Percentiles rank a stretch among this genome's conserved stretches.
Evolutionary conservation across 2,888 invertebrate species (phyloP).

Genomic region (Spilarctia lutea): DNA sequence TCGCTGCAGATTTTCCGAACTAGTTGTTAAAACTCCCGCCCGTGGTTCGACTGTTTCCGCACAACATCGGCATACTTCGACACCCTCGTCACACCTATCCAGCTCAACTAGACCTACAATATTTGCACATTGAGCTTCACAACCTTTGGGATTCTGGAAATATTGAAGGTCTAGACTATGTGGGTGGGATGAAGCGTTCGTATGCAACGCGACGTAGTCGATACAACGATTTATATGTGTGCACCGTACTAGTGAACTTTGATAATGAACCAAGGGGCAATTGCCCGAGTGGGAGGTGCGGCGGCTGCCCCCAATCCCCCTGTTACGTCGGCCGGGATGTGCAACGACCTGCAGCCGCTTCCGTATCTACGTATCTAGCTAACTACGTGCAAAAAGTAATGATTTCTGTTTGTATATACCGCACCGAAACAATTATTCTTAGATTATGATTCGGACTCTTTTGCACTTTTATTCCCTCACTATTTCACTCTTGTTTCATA

Average conservation of each 20-base stretch:
- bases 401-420: slow-evolving; percentile 27
- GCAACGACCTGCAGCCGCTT: slow-evolving; percentile 75
- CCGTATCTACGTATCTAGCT: slow-evolving; percentile 48
- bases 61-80: slow-evolving; percentile 68
- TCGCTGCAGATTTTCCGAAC: slow-evolving; percentile 78
- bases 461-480: slow-evolving; percentile 16
- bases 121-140: slow-evolving; percentile 33
- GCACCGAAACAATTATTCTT: slow-evolving; percentile 27
- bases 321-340: slow-evolving; percentile 66
- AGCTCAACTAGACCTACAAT: slow-evolving; percentile 62
- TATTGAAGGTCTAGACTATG: slow-evolving; percentile 57
- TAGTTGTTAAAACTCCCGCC: slow-evolving; percentile 76
- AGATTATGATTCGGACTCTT: slow-evolving; percentile 11
- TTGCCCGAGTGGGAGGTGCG: slow-evolving; percentile 66
- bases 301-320: slow-evolving; percentile 57
- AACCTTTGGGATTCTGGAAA: slow-evolving; percentile 38
- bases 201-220: slow-evolving; percentile 57
- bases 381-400: slow-evolving; percentile 37
- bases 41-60: slow-evolving; percentile 74
- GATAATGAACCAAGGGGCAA: slow-evolving; percentile 83
- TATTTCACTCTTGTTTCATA: not conserved
- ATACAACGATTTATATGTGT: slow-evolving; percentile 61
- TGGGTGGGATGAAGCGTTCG: slow-evolving; percentile 50
- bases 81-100: slow-evolving; percentile 60
- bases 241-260: slow-evolving; percentile 84